phyloP scores from a whole-genome alignment of 2,797 vertebrate species.

The Gorsachius magnificus region DNA sequence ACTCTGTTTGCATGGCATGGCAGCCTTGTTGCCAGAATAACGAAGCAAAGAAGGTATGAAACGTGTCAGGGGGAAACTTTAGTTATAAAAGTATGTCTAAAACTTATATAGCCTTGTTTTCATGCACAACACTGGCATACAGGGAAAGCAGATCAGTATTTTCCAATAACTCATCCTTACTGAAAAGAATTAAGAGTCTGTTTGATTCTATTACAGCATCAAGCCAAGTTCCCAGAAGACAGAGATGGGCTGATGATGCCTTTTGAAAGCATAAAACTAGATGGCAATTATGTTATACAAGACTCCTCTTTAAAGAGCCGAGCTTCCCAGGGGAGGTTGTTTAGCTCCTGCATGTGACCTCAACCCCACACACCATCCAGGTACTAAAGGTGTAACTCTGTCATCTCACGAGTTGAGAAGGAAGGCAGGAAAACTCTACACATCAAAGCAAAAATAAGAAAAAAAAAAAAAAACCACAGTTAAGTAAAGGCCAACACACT shows the following conservation, averaged over 20 bases:
- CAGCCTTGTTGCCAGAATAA: background rate
- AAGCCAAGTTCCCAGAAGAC: constrained; percentile 47
- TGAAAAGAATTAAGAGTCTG: constrained; percentile 19
- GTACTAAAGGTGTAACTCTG: background rate
- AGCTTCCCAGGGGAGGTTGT: background rate
- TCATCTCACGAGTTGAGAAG: background rate
- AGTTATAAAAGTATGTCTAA: background rate
- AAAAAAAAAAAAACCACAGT: too few relatives aligned
- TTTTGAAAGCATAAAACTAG: constrained; percentile 26
- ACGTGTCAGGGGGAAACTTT: background rate
- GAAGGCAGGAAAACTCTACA: background rate
- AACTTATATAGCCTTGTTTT: background rate
- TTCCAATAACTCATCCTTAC: background rate
- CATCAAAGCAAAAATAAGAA: background rate
- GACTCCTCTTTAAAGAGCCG: background rate
- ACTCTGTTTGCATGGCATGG: background rate
- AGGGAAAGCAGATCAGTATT: background rate
- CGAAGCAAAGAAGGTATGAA: background rate
- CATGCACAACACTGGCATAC: background rate
- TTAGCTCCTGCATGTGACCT: background rate
- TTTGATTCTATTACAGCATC: constrained; percentile 45
- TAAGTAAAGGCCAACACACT: background rate
- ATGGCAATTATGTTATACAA: constrained; percentile 32
- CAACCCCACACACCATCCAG: background rate
- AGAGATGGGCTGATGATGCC: constrained; percentile 15